phyloP scores from a whole-genome alignment of 2,113 vertebrate species.

The Ctenomys sociabilis region DNA sequence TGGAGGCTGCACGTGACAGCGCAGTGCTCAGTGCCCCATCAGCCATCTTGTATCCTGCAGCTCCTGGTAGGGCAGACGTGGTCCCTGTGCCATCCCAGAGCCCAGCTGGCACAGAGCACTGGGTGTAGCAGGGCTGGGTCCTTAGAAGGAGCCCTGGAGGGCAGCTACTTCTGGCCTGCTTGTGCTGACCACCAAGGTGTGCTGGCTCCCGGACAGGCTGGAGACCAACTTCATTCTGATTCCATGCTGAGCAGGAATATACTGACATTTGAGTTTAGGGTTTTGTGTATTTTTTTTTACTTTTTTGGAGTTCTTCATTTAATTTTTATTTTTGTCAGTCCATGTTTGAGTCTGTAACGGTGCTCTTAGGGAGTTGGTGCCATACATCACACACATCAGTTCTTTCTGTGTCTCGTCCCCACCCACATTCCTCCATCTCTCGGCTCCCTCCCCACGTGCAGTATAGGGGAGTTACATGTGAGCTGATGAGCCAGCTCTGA shows the following conservation, averaged over 20 bases:
- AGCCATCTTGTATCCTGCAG: not conserved
- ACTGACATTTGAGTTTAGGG: not conserved
- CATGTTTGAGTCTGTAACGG: not conserved
- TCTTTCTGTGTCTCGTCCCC: not conserved
- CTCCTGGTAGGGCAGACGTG: not conserved
- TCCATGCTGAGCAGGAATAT: accelerated
- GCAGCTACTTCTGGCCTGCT: not conserved
- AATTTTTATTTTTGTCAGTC: not conserved
- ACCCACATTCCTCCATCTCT: not conserved
- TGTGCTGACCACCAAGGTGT: no score
- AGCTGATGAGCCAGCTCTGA: accelerated
- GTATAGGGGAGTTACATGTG: no score
- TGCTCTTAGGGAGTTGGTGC: not conserved
- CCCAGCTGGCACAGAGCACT: no score
- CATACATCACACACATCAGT: not conserved
- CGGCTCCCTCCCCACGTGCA: not conserved
- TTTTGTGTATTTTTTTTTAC: not conserved
- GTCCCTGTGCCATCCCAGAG: not conserved
- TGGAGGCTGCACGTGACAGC: no score
- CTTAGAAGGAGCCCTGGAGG: not conserved
- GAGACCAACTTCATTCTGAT: not conserved
- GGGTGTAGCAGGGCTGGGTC: not conserved
- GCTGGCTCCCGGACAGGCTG: not conserved
- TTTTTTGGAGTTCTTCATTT: not conserved
- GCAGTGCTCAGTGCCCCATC: accelerated